Percentiles rank a stretch among this genome's conserved stretches.
phyloP scores from a whole-genome alignment of 2,113 vertebrate genomes.

The Buteo buteo region DNA sequence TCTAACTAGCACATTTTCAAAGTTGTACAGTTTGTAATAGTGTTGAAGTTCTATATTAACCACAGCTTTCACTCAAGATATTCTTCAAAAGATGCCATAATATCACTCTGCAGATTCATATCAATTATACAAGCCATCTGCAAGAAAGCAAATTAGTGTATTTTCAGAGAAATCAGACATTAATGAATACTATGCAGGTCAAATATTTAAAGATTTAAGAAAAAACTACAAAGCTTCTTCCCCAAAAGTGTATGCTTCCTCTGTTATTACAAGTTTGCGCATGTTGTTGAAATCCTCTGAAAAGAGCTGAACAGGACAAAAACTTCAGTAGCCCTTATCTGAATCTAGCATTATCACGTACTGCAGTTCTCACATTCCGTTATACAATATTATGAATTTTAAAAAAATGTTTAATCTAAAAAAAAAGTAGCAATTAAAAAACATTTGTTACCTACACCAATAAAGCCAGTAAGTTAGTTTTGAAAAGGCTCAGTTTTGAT shows the following conservation, averaged over 20 bases:
- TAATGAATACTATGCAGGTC: not conserved
- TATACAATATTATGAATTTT: not conserved
- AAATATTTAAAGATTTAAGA: not conserved
- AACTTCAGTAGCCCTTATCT: not conserved
- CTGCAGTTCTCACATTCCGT: not conserved
- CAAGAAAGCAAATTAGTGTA: conserved; percentile 17
- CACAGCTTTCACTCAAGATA: conserved; percentile 71
- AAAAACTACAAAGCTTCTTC: not conserved
- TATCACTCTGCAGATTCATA: conserved; percentile 84
- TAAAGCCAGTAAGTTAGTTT: not conserved
- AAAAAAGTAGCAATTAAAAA: not conserved
- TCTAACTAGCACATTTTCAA: not conserved
- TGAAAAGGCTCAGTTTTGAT: not conserved
- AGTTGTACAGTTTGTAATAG: not conserved
- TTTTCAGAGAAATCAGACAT: not conserved
- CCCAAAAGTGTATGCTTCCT: not conserved
- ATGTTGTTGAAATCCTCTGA: not conserved
- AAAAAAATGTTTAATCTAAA: not conserved
- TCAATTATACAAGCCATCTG: conserved; percentile 85
- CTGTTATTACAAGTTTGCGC: not conserved
- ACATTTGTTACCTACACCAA: not conserved
- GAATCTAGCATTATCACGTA: not conserved
- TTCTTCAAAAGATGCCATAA: conserved; percentile 91
- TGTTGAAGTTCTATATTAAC: not conserved
- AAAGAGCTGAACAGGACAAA: not conserved